These are phyloP conservation scores for Sanderia malayensis DNA, from an alignment of 30 jellyfish, hydroid and myxozoan genomes.

Conservation along the genomic window DNA sequence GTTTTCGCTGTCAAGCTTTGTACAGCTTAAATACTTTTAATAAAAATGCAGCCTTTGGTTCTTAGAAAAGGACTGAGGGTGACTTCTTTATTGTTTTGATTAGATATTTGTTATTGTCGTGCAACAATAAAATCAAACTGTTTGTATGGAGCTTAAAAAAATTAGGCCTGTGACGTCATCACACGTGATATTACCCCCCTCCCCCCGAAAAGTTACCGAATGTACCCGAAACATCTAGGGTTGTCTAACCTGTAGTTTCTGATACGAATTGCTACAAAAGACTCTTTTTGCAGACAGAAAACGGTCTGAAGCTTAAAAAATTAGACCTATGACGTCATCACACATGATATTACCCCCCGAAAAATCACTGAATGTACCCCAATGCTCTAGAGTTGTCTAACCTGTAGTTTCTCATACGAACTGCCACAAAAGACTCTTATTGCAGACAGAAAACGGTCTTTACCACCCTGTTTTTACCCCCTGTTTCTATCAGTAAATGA, in stretches of 20 bases:
- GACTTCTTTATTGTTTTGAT: neutral
- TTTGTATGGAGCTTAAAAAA: slow-evolving; percentile 4
- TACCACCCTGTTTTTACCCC: neutral
- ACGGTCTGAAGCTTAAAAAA: slow-evolving; percentile 7
- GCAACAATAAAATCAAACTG: neutral
- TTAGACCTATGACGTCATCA: slow-evolving; percentile 12
- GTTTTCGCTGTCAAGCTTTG: slow-evolving; percentile 5
- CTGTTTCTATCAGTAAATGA: slow-evolving; percentile 5
- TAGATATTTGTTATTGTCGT: slow-evolving; percentile 3
- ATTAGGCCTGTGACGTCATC: slow-evolving; percentile 11
- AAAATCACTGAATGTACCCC: slow-evolving; percentile 15
- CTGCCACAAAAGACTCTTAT: slow-evolving; percentile 8
- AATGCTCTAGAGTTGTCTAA: slow-evolving; percentile 10
- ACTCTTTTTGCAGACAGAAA: slow-evolving; percentile 13
- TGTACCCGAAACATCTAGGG: slow-evolving; percentile 7
- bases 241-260: slow-evolving; percentile 6
- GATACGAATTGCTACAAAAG: slow-evolving; percentile 10
- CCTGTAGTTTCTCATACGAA: slow-evolving; percentile 8
- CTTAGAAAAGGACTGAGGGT: slow-evolving; percentile 5
- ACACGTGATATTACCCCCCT: slow-evolving; percentile 17
- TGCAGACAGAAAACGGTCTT: slow-evolving; percentile 15
- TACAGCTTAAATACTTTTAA: slow-evolving; percentile 7
- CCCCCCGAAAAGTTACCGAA: slow-evolving; percentile 15
- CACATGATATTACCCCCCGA: slow-evolving; percentile 12
- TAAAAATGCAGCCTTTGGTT: slow-evolving; percentile 15